Evolutionary conservation across 2,888 invertebrate genomes (phyloP).

Genomic region (Halocaridina rubra): DNA sequence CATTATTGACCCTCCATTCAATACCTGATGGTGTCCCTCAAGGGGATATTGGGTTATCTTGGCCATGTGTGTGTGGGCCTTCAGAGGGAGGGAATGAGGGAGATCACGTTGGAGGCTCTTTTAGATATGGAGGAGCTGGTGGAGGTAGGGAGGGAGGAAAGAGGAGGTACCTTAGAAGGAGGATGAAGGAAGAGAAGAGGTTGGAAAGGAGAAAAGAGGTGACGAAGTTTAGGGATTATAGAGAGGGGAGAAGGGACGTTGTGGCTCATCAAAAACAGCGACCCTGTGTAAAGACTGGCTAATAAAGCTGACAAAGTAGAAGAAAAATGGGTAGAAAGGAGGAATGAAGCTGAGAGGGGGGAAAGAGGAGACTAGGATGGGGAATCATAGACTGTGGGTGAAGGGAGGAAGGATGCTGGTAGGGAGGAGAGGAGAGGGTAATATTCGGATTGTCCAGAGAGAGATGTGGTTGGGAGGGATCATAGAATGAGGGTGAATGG

Average conservation of each 20-base stretch:
- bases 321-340: neutral
- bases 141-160: neutral
- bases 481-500: too few species aligned
- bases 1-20: neutral
- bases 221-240: neutral
- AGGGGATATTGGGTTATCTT: neutral
- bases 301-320: too few species aligned
- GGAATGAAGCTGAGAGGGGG: neutral
- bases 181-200: neutral
- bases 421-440: too few species aligned
- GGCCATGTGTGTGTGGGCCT: neutral
- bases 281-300: too few species aligned
- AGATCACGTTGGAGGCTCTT: too few species aligned
- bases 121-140: too few species aligned
- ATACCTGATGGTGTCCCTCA: neutral
- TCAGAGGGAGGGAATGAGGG: neutral
- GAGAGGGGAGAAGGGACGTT: too few species aligned
- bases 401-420: too few species aligned
- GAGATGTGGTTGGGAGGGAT: too few species aligned
- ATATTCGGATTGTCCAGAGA: too few species aligned
- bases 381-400: too few species aligned
- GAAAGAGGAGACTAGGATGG: neutral
- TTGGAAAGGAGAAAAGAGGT: neutral
- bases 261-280: too few species aligned
- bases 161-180: neutral